phyloP scores from a whole-genome alignment of 2,888 invertebrate species.

The Xanthia togata region DNA sequence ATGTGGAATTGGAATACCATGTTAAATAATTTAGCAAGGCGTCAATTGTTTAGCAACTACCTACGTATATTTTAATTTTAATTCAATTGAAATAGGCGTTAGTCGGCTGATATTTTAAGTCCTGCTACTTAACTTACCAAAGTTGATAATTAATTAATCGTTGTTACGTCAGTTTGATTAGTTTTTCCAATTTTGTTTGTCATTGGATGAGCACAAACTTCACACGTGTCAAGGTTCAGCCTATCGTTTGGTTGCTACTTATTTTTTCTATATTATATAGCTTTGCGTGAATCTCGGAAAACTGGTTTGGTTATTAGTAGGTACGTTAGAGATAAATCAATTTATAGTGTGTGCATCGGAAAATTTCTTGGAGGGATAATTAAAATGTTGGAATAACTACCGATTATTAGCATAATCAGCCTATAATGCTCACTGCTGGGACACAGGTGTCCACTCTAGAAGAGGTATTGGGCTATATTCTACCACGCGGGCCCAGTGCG shows the following conservation, averaged over 20 bases:
- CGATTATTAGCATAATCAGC: constrained; percentile 35
- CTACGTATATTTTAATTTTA: constrained; percentile 49
- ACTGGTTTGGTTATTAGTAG: constrained; percentile 58
- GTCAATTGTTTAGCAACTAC: constrained; percentile 51
- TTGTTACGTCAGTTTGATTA: constrained; percentile 47
- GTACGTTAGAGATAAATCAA: constrained; percentile 51
- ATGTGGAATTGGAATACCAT: constrained; percentile 36
- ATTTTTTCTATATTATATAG: constrained; percentile 65
- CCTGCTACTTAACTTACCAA: constrained; percentile 38
- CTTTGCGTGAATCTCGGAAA: constrained; percentile 59
- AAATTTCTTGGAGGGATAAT: constrained; percentile 47
- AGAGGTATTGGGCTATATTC: no score
- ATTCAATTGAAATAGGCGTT: constrained; percentile 36
- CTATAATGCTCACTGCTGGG: no score
- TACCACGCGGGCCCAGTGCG: no score
- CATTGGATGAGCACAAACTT: constrained; percentile 65
- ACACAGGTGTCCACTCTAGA: no score
- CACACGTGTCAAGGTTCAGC: constrained; percentile 72
- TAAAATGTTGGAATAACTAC: constrained; percentile 49
- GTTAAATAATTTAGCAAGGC: constrained; percentile 40
- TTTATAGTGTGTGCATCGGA: constrained; percentile 44
- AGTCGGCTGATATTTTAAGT: constrained; percentile 29
- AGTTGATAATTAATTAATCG: constrained; percentile 60
- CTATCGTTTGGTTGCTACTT: constrained; percentile 44
- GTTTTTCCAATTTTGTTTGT: constrained; percentile 57